A percentile compares a stretch with the other conserved stretches of the same genome.
These are phyloP conservation scores for Manis javanica DNA, from an alignment of 2,797 vertebrate genomes.

Conservation along the genomic window DNA sequence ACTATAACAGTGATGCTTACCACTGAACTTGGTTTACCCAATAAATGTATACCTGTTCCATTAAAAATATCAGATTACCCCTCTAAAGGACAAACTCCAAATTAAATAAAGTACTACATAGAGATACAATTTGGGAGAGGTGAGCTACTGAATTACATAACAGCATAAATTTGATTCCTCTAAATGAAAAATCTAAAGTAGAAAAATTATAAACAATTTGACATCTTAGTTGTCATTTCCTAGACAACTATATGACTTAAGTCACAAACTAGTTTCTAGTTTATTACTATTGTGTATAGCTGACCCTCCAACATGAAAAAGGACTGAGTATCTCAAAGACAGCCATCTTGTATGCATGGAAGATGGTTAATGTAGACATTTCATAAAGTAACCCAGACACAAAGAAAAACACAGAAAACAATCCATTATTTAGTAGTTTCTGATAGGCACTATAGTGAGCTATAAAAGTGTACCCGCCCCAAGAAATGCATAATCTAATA, in stretches of 20 bases:
- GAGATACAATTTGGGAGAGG: neutral
- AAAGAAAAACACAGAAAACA: conserved; percentile 41
- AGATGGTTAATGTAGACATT: conserved; percentile 39
- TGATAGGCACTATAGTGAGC: conserved; percentile 1
- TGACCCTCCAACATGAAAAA: conserved; percentile 9
- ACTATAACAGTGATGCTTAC: conserved; percentile 16
- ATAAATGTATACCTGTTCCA: neutral
- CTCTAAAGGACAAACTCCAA: conserved; percentile 45
- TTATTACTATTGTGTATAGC: conserved; percentile 16
- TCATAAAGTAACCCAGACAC: conserved; percentile 32
- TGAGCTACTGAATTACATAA: conserved; percentile 22
- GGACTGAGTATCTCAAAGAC: neutral
- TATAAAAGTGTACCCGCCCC: neutral
- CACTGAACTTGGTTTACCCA: conserved; percentile 24
- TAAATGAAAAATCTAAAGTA: conserved; percentile 52
- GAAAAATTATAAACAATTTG: conserved; percentile 52
- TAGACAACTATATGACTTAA: neutral
- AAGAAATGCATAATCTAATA: conserved; percentile 45
- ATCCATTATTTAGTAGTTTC: conserved; percentile 10
- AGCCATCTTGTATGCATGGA: neutral
- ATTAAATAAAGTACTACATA: conserved; percentile 25
- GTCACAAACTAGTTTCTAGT: conserved; percentile 57
- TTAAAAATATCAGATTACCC: conserved; percentile 44
- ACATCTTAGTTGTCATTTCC: conserved; percentile 41
- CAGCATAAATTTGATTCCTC: conserved; percentile 5